phyloP scores from a whole-genome alignment of 2,888 invertebrate species.

The Pterostichus niger region DNA sequence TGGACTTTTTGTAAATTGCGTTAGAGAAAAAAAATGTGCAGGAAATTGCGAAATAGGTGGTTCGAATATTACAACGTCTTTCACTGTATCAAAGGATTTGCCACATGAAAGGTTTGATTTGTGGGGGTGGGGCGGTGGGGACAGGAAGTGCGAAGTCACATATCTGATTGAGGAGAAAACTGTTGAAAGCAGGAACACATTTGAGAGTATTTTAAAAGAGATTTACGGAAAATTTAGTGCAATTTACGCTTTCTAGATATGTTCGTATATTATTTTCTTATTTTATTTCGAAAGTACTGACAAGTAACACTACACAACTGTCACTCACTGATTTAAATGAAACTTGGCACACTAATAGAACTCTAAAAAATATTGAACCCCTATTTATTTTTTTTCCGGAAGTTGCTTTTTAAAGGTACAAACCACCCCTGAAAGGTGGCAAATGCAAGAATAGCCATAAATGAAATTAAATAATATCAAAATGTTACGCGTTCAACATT shows the following conservation, averaged over 20 bases:
- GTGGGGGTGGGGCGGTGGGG: neutral
- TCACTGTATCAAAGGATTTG: slow-evolving; percentile 23
- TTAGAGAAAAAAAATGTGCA: slow-evolving; percentile 31
- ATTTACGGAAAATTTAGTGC: neutral
- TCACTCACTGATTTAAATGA: too few relatives aligned
- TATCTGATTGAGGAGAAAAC: slow-evolving; percentile 15
- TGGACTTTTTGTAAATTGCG: slow-evolving; percentile 50
- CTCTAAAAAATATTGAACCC: too few relatives aligned
- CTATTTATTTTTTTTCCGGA: too few relatives aligned
- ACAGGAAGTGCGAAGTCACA: neutral
- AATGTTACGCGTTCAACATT: too few relatives aligned
- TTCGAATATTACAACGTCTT: slow-evolving; percentile 16
- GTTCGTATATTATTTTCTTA: too few relatives aligned
- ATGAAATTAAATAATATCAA: too few relatives aligned
- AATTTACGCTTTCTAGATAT: neutral
- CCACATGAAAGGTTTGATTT: slow-evolving; percentile 18
- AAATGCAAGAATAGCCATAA: too few relatives aligned
- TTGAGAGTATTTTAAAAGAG: neutral
- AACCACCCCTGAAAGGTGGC: too few relatives aligned
- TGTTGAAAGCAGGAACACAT: neutral
- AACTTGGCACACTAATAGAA: too few relatives aligned
- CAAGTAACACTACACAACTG: too few relatives aligned
- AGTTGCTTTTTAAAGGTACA: too few relatives aligned
- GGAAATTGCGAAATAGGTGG: slow-evolving; percentile 46
- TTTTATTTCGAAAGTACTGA: too few relatives aligned